Base-by-base conservation (phyloP, 2,113 vertebrate species). In the Aphyosemion australe region DNA sequence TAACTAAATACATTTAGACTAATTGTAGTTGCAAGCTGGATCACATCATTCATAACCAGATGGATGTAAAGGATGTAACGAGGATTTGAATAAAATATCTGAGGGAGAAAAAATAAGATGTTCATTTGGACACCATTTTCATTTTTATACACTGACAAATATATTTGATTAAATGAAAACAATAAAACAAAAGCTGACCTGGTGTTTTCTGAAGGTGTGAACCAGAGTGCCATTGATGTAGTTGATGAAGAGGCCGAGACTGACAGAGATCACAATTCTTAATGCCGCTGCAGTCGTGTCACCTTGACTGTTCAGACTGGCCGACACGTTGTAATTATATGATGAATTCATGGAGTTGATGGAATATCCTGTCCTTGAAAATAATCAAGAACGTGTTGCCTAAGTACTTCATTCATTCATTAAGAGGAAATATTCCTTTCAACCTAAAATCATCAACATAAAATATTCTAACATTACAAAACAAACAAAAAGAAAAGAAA, bases 51-150 rank as follows among this genome's bases (percentile, higher is more conserved):
- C 20, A 82, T 1, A 10, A 87, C 83, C 67, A 85, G 67, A 73
- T 87, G 80, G 61, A 78, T 79, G 69, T 78, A 91, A 7, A 91
- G 79, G 50, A 90, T 83, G 74, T 91, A 91, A 26, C 88, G 85
- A 54, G 89, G 85, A 68, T 83, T 89, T 46, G 71, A 8, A 1
- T 59, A 76, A 21, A 91, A 81, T 32, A 80, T 69, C 72, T 87
- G 69, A 10, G 60, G 37, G 50, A 31, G 4, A 62, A 12, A 12
- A 7, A 16, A 11, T n/a, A n/a, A 16, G n/a, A 8, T n/a, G 4
- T 46, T 46, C 13, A 46, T n/a, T n/a, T n/a, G n/a, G n/a, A n/a
- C n/a, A n/a, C n/a, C n/a, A n/a, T n/a, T n/a, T n/a, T n/a, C n/a
- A n/a, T n/a, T n/a, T n/a, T n/a, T n/a, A n/a, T n/a, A n/a, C n/a